A percentile compares a stretch with the other conserved stretches of the same genome.
Conservation (phyloP, 2,797 vertebrate genomes). For the Toxotes lorentzi region DNA sequence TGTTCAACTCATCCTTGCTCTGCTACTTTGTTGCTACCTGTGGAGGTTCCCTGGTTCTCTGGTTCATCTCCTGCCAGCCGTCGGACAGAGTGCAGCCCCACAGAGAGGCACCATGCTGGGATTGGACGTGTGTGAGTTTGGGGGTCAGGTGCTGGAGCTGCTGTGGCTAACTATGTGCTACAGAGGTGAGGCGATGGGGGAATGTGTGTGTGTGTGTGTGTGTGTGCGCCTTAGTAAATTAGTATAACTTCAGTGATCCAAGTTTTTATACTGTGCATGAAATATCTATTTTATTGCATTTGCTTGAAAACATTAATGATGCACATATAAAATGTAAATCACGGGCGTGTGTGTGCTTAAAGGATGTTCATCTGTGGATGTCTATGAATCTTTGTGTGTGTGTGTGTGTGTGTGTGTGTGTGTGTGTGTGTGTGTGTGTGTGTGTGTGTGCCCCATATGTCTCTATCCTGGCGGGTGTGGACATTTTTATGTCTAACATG, state of each 20-base stretch:
- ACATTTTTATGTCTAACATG: slow-evolving; percentile 77
- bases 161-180: slow-evolving; percentile 94
- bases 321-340: background rate
- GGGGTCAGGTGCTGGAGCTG: slow-evolving; percentile 90
- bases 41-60: slow-evolving; percentile 67
- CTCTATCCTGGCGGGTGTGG: slow-evolving; percentile 69
- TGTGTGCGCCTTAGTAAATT: slow-evolving; percentile 9
- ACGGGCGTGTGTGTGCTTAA: background rate
- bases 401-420: slow-evolving; percentile 34
- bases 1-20: slow-evolving; percentile 39
- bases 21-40: slow-evolving; percentile 67
- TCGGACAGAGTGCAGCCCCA: slow-evolving; percentile 61
- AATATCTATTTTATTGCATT: slow-evolving; percentile 6
- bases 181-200: slow-evolving; percentile 88
- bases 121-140: slow-evolving; percentile 93
- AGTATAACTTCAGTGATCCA: slow-evolving; percentile 43
- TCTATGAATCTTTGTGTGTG: slow-evolving; percentile 6
- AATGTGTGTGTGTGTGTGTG: slow-evolving; percentile 21
- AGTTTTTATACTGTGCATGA: slow-evolving; percentile 20
- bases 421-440: slow-evolving; percentile 32
- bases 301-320: background rate
- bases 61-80: slow-evolving; percentile 60
- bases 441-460: slow-evolving; percentile 40
- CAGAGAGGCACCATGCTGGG: slow-evolving; percentile 89
- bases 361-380: slow-evolving; percentile 17